Evolutionary conservation across 2,797 vertebrate genomes (phyloP).

Genomic region (Betta splendens): DNA sequence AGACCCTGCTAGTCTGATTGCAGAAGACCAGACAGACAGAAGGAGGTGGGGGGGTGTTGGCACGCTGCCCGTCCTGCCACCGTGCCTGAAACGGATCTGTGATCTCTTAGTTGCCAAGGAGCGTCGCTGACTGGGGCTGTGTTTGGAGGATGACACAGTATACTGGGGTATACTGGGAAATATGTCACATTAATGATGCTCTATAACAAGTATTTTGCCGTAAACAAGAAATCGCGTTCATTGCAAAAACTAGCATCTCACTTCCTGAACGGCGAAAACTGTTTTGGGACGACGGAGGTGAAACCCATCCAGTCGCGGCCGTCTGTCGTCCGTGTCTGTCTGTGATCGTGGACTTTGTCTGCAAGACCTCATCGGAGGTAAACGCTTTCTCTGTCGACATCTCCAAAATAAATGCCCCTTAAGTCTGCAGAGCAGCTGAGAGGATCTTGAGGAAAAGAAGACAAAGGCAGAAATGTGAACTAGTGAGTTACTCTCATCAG

Average conservation of each 20-base stretch:
- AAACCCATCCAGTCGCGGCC: constrained; percentile 52
- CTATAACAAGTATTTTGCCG: no score
- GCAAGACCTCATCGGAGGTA: constrained; percentile 33
- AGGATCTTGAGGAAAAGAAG: constrained; percentile 21
- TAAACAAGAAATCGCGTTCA: no score
- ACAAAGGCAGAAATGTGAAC: constrained; percentile 31
- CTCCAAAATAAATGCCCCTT: constrained; percentile 39
- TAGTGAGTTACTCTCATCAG: constrained; percentile 39
- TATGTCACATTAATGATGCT: constrained; percentile 32
- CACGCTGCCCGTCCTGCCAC: constrained; percentile 69
- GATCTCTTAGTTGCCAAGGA: constrained; percentile 58
- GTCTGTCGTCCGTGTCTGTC: constrained; percentile 32
- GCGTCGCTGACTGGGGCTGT: constrained; percentile 39
- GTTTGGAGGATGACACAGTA: constrained; percentile 30
- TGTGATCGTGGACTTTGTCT: constrained; percentile 48
- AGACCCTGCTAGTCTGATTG: constrained; percentile 76
- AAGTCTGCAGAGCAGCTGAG: constrained; percentile 20
- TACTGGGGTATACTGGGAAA: constrained; percentile 13
- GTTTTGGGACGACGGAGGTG: constrained; percentile 55
- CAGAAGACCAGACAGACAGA: constrained; percentile 71
- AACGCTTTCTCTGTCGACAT: constrained; percentile 54
- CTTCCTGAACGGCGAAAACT: constrained; percentile 21
- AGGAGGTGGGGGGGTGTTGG: constrained; percentile 59
- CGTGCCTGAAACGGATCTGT: constrained; percentile 66
- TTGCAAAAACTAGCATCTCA: constrained; percentile 20